phyloP scores from a whole-genome alignment of 2,888 invertebrate genomes.

The Leptura quadrifasciata region DNA sequence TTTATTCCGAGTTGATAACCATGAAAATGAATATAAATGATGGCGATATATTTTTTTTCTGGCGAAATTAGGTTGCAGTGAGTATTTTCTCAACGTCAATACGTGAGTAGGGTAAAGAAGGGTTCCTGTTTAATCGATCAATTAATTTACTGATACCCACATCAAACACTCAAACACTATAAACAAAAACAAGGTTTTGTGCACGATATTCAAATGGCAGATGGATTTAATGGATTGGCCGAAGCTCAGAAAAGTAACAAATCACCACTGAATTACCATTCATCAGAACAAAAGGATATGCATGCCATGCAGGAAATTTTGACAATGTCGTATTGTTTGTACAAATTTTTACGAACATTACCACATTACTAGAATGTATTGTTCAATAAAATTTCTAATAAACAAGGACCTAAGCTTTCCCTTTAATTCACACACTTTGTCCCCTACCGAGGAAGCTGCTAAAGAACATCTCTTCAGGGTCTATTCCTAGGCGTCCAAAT shows the following conservation, averaged over 20 bases:
- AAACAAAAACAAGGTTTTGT: slow-evolving; percentile 32
- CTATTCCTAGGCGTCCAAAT: too few relatives aligned
- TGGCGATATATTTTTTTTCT: slow-evolving; percentile 3
- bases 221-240: slow-evolving; percentile 1
- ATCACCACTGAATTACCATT: neutral
- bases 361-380: too few relatives aligned
- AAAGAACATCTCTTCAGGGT: too few relatives aligned
- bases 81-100: slow-evolving; percentile 27
- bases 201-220: slow-evolving; percentile 17
- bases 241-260: neutral
- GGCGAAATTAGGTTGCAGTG: slow-evolving; percentile 8
- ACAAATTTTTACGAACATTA: too few relatives aligned
- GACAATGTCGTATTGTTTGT: neutral
- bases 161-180: slow-evolving; percentile 25
- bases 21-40: slow-evolving; percentile 12
- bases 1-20: slow-evolving; percentile 7
- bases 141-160: slow-evolving; percentile 41
- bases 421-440: too few relatives aligned
- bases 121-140: slow-evolving; percentile 33
- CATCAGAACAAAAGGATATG: neutral
- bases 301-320: neutral
- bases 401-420: too few relatives aligned
- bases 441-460: too few relatives aligned
- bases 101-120: slow-evolving; percentile 37
- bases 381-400: too few relatives aligned